Conservation (phyloP, 2,113 vertebrate species). For the Ciconia maguari region DNA sequence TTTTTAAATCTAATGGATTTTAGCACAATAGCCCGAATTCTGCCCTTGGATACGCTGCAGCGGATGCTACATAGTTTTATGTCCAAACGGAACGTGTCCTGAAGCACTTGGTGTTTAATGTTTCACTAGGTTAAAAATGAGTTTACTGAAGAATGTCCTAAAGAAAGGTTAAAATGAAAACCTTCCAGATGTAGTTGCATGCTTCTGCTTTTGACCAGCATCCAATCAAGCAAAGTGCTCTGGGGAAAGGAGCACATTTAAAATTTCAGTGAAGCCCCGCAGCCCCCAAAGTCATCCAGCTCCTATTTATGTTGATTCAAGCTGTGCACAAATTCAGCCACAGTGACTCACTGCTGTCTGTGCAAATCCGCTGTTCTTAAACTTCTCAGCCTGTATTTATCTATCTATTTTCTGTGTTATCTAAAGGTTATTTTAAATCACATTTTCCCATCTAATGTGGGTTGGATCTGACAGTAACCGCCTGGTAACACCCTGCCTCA, state of each 20-base stretch:
- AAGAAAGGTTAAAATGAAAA: not conserved
- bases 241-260: not conserved
- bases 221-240: not conserved
- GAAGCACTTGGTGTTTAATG: not conserved
- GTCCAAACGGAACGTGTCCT: not conserved
- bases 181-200: not conserved
- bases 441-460: rapidly evolving
- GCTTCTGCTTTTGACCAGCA: not conserved
- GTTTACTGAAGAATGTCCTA: not conserved
- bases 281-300: not conserved
- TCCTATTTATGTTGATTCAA: rapidly evolving
- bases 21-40: rapidly evolving
- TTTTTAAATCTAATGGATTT: not conserved
- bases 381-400: not conserved
- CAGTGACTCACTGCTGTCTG: rapidly evolving
- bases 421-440: not conserved
- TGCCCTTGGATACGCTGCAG: not conserved
- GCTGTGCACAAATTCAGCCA: not conserved
- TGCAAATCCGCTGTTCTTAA: rapidly evolving
- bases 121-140: not conserved
- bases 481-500: not conserved
- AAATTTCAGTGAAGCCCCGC: rapidly evolving
- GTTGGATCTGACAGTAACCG: not conserved
- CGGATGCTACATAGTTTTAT: rapidly evolving
- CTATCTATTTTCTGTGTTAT: rapidly evolving